Conservation (phyloP, 2,113 vertebrate genomes). For the Larimichthys polyactis region DNA sequence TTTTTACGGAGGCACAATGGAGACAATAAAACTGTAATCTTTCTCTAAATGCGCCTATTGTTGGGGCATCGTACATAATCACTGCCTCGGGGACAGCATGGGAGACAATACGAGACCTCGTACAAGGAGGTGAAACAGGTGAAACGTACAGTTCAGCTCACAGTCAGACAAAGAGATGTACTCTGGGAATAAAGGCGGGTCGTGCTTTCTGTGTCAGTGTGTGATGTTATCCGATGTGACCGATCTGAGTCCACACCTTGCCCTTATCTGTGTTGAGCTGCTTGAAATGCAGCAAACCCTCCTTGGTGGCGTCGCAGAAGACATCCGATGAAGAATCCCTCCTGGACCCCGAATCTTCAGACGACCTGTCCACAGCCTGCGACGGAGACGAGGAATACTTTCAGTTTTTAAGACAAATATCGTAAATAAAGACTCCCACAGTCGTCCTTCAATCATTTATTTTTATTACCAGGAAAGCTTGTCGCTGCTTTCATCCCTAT, state of each 20-base stretch:
- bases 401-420: background rate
- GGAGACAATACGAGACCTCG: background rate
- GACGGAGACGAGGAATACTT: background rate
- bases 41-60: constrained; percentile 7
- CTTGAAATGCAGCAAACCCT: constrained; percentile 93
- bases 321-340: constrained; percentile 95
- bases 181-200: constrained; percentile 27
- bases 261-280: constrained; percentile 93
- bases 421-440: background rate
- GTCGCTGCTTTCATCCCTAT: background rate
- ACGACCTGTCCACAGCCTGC: constrained; percentile 89
- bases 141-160: background rate
- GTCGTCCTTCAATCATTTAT: constrained; percentile 9
- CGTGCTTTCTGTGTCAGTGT: constrained; percentile 18
- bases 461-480: background rate
- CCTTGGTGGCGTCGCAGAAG: constrained; percentile 93
- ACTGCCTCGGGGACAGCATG: background rate
- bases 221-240: background rate
- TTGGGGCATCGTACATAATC: background rate
- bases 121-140: constrained; percentile 14
- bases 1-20: background rate
- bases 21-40: constrained; percentile 3
- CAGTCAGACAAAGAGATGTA: constrained; percentile 8
- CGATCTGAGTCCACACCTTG: constrained; percentile 86
- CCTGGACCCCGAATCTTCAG: constrained; percentile 92